These are phyloP conservation scores for Argynnis bischoffii DNA, from an alignment of 2,888 invertebrate genomes.

Conservation along the genomic window DNA sequence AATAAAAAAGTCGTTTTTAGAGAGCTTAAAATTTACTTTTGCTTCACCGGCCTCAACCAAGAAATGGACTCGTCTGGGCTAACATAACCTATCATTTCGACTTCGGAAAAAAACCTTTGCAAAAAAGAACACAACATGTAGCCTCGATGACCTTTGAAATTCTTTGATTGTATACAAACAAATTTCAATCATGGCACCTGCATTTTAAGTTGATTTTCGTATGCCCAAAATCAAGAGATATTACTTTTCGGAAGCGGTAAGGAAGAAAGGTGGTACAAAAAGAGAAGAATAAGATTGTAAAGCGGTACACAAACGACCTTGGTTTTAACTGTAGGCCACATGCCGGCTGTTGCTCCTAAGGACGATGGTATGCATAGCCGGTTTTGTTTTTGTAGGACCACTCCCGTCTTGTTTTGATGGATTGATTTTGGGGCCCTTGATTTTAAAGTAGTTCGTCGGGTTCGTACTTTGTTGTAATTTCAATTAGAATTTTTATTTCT, in stretches of 20 bases:
- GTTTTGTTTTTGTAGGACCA: conserved; percentile 66
- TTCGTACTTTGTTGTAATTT: conserved; percentile 27
- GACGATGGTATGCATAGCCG: conserved; percentile 53
- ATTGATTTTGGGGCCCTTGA: conserved; percentile 61
- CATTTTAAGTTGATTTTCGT: conserved; percentile 47
- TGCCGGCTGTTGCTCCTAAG: conserved; percentile 63
- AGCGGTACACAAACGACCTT: conserved; percentile 78
- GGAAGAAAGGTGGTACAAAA: conserved; percentile 75
- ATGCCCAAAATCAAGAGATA: conserved; percentile 38
- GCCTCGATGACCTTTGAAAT: conserved; percentile 74
- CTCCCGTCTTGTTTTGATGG: conserved; percentile 71
- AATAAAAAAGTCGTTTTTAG: conserved; percentile 19
- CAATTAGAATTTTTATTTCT: conserved; percentile 23
- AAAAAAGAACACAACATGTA: conserved; percentile 73
- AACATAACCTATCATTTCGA: conserved; percentile 57
- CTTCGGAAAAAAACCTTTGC: conserved; percentile 60
- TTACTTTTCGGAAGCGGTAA: conserved; percentile 51
- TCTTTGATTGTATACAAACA: conserved; percentile 49
- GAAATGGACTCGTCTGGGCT: conserved; percentile 45
- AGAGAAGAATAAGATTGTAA: conserved; percentile 66
- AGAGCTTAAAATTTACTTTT: conserved; percentile 15
- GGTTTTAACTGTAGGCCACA: conserved; percentile 77
- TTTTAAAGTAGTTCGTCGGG: conserved; percentile 44
- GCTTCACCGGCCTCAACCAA: conserved; percentile 29
- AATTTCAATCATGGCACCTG: conserved; percentile 20